Evolutionary conservation across 2,888 invertebrate genomes (phyloP), one percentile per base, ranked within the genome.

Genomic region (Trachelus stipa): DNA sequence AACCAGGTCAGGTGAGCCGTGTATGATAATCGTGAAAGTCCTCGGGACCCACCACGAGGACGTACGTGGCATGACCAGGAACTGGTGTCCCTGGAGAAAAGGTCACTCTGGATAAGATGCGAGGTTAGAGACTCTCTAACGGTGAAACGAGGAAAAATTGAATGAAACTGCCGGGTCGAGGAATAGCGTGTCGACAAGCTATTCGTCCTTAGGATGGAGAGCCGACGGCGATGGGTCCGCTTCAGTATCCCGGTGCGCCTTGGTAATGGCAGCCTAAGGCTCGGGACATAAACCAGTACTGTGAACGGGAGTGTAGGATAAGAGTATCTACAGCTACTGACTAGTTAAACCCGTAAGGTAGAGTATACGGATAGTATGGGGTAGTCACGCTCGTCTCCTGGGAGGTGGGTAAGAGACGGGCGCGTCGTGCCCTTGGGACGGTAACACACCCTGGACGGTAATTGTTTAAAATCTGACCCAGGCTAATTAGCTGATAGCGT

Each of bases 401-500:
- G 82, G 86, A 84, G 79, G 34, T 68, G 69, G 56, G 68, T 74
- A 34, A 33, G 82, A 81, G 83, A 83, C 87, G 87, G 88, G 90
- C 82, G 87, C 88, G 88, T 85, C 89, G 84, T 77, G 83, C 90
- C 89, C 89, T 74, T 37, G 89, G 85, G 88, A 81, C 79, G 82
- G 73, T 77, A 83, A 84, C 88, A 87, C 88, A 83, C 87, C 87
- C 87, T 77, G 68, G 73, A n/a, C 35, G 12, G 35, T 86, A 86
- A 88, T 88, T 88, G 88, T 87, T 88, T 83, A 85, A 89, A 89
- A 88, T 89, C 89, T 87, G 88, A 89, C 88, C 85, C 68, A 75
- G 80, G 78, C 83, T 86, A 87, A 87, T 87, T 86, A 85, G 85
- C 68, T 68, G 71, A 80, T 85, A 84, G 81, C 83, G 79, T 80